Conservation (phyloP, 2,888 invertebrate genomes). For the Melanophora roralis region DNA sequence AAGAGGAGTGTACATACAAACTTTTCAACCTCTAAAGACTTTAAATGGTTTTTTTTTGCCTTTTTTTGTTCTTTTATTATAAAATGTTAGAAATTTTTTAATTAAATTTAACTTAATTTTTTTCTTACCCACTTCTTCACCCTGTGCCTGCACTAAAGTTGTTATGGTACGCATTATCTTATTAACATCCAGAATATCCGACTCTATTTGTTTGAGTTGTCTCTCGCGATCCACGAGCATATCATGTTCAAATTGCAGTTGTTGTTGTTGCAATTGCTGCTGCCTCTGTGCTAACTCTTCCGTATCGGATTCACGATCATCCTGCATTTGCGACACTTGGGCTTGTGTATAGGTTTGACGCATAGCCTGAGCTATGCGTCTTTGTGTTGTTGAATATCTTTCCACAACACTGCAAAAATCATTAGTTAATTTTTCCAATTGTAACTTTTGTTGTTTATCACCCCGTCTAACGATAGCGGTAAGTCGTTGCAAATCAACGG, state of each 20-base stretch:
- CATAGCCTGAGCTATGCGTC: conserved; percentile 84
- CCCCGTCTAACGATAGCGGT: conserved; percentile 84
- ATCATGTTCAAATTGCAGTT: conserved; percentile 86
- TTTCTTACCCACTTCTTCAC: conserved; percentile 84
- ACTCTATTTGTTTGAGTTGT: conserved; percentile 88
- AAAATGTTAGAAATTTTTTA: too few species aligned
- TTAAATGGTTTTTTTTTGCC: too few species aligned
- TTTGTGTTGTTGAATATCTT: conserved; percentile 87
- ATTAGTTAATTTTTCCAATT: conserved; percentile 88
- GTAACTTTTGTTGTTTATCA: conserved; percentile 88
- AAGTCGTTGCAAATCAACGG: conserved; percentile 84
- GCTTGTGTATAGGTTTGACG: conserved; percentile 76
- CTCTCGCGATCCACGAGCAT: conserved; percentile 88
- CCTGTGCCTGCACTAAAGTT: conserved; percentile 84
- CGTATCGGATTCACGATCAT: conserved; percentile 72
- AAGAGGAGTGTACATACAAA: too few species aligned
- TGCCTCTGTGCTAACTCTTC: conserved; percentile 72
- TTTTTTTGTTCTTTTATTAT: too few species aligned
- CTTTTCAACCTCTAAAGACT: too few species aligned
- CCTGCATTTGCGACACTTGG: conserved; percentile 65
- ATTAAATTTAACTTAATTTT: background rate
- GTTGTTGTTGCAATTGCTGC: conserved; percentile 74
- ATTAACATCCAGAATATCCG: conserved; percentile 88
- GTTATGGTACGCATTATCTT: conserved; percentile 88
- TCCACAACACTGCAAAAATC: conserved; percentile 89